These are phyloP conservation scores for Taphrorychus bicolor DNA, from an alignment of 2,888 invertebrate genomes.

Conservation along the genomic window DNA sequence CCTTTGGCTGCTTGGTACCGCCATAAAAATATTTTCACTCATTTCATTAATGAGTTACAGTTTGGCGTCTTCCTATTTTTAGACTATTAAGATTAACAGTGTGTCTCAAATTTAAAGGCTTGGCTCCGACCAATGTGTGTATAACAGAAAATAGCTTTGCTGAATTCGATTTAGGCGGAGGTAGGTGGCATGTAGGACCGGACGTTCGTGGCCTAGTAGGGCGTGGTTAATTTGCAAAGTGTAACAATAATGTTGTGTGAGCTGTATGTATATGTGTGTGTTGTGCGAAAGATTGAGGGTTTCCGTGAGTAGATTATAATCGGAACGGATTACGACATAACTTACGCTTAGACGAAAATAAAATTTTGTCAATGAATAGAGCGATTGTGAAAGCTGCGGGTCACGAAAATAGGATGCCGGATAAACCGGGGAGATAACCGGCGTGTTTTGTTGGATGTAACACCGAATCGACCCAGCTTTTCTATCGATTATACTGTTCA, in stretches of 20 bases:
- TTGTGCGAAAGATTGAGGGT: too few relatives aligned
- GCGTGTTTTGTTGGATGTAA: not conserved
- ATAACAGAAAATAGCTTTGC: conserved; percentile 21
- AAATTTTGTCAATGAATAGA: conserved; percentile 40
- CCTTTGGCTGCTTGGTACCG: conserved; percentile 20
- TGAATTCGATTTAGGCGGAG: conserved; percentile 3
- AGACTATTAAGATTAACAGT: conserved; percentile 36
- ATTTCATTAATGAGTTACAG: conserved; percentile 40
- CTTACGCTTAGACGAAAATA: conserved; percentile 19
- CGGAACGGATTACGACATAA: not conserved
- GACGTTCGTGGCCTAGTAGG: not conserved
- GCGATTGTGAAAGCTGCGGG: conserved; percentile 37
- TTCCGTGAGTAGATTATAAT: not conserved
- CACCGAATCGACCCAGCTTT: too few relatives aligned
- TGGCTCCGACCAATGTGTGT: conserved; percentile 11
- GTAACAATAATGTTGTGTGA: not conserved
- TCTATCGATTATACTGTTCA: too few relatives aligned
- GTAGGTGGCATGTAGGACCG: not conserved
- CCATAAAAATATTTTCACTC: conserved; percentile 38
- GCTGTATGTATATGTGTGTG: not conserved
- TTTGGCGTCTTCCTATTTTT: conserved; percentile 40
- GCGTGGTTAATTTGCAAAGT: not conserved
- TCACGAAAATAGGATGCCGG: conserved; percentile 36
- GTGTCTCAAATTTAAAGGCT: conserved; percentile 34
- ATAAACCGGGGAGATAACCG: conserved; percentile 31